phyloP scores from a whole-genome alignment of 2,113 vertebrate species.

The Cryptomyrus ogoouensis region DNA sequence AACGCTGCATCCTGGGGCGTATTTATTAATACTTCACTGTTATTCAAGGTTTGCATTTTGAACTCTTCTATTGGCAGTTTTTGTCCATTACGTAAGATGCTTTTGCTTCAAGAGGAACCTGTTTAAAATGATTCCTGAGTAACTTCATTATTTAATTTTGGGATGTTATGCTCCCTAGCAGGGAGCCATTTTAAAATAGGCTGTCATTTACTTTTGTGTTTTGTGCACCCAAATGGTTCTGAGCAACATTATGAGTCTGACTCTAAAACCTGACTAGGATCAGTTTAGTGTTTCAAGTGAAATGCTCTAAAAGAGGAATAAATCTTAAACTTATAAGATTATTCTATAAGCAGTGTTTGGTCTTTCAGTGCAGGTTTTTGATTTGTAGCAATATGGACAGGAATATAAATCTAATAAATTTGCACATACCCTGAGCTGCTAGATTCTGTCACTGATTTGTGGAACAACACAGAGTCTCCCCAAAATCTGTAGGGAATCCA shows the following conservation, averaged over 20 bases:
- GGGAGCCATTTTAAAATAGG: conserved; percentile 21
- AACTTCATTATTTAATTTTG: conserved; percentile 15
- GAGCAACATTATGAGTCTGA: not conserved
- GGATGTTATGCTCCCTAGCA: not conserved
- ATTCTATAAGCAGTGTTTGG: not conserved
- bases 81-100: not conserved
- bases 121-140: not conserved
- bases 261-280: not conserved
- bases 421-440: not conserved
- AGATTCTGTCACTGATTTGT: not conserved
- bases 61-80: not conserved
- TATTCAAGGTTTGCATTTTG: not conserved
- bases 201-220: conserved; percentile 7
- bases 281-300: not conserved
- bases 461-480: not conserved
- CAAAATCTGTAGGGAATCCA: not conserved
- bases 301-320: not conserved
- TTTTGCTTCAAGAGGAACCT: not conserved
- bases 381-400: not conserved
- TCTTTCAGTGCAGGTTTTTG: not conserved
- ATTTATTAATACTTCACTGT: not conserved
- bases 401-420: not conserved
- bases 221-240: conserved; percentile 4
- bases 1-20: not conserved
- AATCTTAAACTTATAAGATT: not conserved